Evolutionary conservation across 1,140 invertebrate genomes (phyloP), one percentile per base, ranked within the genome.

Genomic region (Drosophila bocki): DNA sequence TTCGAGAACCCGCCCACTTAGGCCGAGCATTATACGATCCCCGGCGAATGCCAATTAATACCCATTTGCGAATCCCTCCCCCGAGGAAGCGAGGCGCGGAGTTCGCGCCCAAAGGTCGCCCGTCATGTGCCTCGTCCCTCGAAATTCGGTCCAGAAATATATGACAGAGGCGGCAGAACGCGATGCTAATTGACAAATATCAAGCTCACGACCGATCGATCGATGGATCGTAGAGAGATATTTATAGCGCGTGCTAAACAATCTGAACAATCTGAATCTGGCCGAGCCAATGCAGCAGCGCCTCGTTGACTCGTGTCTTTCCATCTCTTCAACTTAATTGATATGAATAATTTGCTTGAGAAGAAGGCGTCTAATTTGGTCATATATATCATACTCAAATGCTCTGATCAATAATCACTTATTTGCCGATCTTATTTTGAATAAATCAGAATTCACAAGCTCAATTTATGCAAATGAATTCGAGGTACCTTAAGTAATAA

Each of bases 1-100:
- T n/a, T 26, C 17, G 29, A 42, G 35, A 15, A 17, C 47, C 59
- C 82, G 42, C 78, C 78, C 74, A 85, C 72, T 84, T 85, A 81
- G 59, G 50, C 26, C 59, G 11, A 37, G 33, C 60, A 50, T 81
- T 80, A 72, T 72, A 60, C 35, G 53, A 71, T 74, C 70, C 70
- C 44, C 29, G 39, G 29, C 69, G 67, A 74, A 72, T 74, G 67
- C 13, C 35, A 77, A 84, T 84, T 84, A 85, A 72, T 77, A 80
- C 59, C 67, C 72, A 81, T 59, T 60, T 72, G 77, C 67, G 62
- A 80, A 68, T 68, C 45, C 44, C 33, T 51, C 44, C 67, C 65
- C 54, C 48, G 29, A 56, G 53, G 53, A 37, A 44, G 48, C 39
- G 51, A 15, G 33, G 35, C 17, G 35, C 13, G 8, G 22, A 45